Conservation (phyloP, 1,140 invertebrate genomes). For the Drosophila insularis region DNA sequence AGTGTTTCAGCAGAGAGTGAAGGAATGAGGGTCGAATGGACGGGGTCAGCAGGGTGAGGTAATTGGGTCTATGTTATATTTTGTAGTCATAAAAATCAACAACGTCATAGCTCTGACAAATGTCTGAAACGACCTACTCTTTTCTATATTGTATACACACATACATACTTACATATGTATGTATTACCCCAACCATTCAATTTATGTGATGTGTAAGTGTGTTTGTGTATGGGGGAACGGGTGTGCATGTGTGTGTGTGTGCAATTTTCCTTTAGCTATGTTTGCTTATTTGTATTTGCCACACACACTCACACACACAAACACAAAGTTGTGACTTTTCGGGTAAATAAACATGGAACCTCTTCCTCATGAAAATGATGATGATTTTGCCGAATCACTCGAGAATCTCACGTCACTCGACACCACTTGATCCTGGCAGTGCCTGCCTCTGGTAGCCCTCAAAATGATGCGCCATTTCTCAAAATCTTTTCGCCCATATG, state of each 20-base stretch:
- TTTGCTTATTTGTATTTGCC: slow-evolving; percentile 66
- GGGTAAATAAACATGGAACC: slow-evolving; percentile 56
- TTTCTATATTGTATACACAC: not conserved
- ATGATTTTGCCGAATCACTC: slow-evolving; percentile 64
- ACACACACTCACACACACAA: slow-evolving; percentile 49
- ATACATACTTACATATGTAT: not conserved
- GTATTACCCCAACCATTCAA: not conserved
- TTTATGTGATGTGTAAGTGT: not conserved
- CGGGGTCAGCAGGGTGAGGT: not conserved
- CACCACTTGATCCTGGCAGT: slow-evolving; percentile 56
- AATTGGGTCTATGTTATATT: slow-evolving; percentile 25
- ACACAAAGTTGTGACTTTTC: slow-evolving; percentile 64
- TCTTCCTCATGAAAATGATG: slow-evolving; percentile 2
- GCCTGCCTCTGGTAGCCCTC: slow-evolving; percentile 25
- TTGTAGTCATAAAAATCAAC: slow-evolving; percentile 34
- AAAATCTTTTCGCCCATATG: slow-evolving; percentile 57
- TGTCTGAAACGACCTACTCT: slow-evolving; percentile 33
- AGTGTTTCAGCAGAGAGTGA: not conserved
- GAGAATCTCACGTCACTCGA: slow-evolving; percentile 54
- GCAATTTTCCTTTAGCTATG: slow-evolving; percentile 65
- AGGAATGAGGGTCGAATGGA: not conserved
- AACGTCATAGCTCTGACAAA: slow-evolving; percentile 47
- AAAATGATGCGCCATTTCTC: slow-evolving; percentile 75
- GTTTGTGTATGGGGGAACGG: slow-evolving; percentile 24
- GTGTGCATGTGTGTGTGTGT: slow-evolving; percentile 35